phyloP scores from a whole-genome alignment of 2,888 invertebrate species.

The Stratiomys singularior region DNA sequence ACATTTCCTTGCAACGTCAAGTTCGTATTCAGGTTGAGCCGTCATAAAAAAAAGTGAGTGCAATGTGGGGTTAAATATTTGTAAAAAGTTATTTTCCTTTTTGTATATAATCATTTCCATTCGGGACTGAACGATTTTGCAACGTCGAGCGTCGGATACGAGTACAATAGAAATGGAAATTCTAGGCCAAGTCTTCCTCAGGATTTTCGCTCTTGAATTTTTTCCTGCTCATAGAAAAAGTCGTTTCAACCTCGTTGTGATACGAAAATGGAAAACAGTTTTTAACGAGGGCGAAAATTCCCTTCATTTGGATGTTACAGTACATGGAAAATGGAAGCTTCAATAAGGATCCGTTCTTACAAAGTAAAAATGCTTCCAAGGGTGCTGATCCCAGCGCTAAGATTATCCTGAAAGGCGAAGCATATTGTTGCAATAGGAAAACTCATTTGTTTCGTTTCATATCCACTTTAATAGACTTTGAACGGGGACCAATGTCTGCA shows the following conservation, averaged over 20 bases:
- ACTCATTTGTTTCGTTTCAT: too few species aligned
- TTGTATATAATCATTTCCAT: background rate
- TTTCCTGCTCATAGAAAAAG: background rate
- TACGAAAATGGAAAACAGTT: constrained; percentile 11
- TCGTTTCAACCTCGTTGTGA: background rate
- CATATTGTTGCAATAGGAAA: too few species aligned
- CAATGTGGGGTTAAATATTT: background rate
- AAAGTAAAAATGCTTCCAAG: background rate
- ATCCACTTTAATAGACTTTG: too few species aligned
- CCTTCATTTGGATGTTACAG: background rate
- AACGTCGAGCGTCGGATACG: background rate
- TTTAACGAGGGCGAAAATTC: constrained; percentile 1
- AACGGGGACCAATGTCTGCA: too few species aligned
- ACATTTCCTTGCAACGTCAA: background rate
- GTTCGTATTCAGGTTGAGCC: background rate
- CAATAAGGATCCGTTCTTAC: background rate
- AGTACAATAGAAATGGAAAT: background rate
- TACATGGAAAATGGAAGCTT: background rate
- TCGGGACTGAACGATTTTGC: background rate
- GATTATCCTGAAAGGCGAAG: background rate
- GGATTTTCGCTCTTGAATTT: constrained; percentile 5
- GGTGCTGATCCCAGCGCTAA: background rate
- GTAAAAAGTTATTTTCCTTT: background rate
- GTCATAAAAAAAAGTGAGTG: too few species aligned
- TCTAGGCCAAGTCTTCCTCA: background rate